phyloP scores from a whole-genome alignment of 2,797 vertebrate species.

The Brachyalestes nurse region DNA sequence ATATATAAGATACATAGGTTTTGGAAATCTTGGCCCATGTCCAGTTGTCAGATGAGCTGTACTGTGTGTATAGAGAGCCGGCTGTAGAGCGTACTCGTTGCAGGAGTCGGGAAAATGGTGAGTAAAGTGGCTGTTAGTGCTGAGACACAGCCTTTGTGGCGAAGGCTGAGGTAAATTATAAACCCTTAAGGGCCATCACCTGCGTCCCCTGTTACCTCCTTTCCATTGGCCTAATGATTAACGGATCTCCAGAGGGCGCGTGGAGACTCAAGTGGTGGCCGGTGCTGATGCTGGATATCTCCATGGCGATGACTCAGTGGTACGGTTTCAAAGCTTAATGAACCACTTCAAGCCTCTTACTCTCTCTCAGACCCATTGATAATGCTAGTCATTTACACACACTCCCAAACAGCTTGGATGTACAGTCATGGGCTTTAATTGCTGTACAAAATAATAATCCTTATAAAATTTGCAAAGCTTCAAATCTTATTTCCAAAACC shows the following conservation, averaged over 20 bases:
- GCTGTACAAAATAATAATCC: not conserved
- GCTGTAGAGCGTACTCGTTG: not conserved
- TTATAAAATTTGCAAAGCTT: no score
- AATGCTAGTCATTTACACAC: not conserved
- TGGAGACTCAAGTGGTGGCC: constrained; percentile 27
- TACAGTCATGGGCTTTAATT: not conserved
- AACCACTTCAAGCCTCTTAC: constrained; percentile 34
- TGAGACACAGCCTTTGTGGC: not conserved
- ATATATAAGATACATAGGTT: no score
- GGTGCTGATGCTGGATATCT: constrained; percentile 24
- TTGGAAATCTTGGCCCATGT: no score
- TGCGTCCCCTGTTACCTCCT: constrained; percentile 17
- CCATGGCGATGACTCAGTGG: constrained; percentile 32
- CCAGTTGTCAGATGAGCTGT: no score
- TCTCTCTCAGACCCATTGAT: constrained; percentile 16
- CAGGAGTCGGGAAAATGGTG: not conserved
- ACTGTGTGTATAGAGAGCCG: not conserved
- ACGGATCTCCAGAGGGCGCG: constrained; percentile 9
- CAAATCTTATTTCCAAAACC: no score
- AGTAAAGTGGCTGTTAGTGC: not conserved
- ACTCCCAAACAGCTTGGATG: not conserved
- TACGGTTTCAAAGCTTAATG: constrained; percentile 40
- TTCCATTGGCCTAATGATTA: constrained; percentile 32
- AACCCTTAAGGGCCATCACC: constrained; percentile 11
- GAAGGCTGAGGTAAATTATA: constrained; percentile 31